Evolutionary conservation across 2,113 vertebrate species (phyloP).

Genomic region (Sakesphorus luctuosus): DNA sequence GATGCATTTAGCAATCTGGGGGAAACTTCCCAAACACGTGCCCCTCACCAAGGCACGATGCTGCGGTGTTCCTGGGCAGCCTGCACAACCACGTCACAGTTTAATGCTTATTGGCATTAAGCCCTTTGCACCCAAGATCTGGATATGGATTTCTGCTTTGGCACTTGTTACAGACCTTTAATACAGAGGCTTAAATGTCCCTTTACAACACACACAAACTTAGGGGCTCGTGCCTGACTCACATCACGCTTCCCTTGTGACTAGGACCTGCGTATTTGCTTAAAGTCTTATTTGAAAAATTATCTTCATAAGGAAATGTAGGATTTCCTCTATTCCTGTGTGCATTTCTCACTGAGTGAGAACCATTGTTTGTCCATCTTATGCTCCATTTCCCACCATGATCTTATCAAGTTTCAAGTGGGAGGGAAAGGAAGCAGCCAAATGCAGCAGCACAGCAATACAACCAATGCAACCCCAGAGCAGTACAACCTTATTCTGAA

Average conservation of each 20-base stretch:
- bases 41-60: not conserved
- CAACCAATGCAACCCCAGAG: not conserved
- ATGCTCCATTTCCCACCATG: not conserved
- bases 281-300: slow-evolving; percentile 16
- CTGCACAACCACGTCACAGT: accelerated
- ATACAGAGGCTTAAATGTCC: not conserved
- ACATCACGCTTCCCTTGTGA: not conserved
- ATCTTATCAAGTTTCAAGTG: slow-evolving; percentile 49
- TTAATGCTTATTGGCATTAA: not conserved
- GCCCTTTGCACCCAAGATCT: not conserved
- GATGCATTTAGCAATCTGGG: not conserved
- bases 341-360: not conserved
- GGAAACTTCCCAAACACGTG: accelerated
- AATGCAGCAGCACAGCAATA: not conserved
- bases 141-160: not conserved
- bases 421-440: slow-evolving; percentile 35
- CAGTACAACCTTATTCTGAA: not conserved
- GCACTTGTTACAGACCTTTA: not conserved
- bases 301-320: slow-evolving; percentile 38
- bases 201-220: not conserved
- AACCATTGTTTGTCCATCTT: slow-evolving; percentile 39
- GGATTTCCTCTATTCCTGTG: slow-evolving; percentile 45
- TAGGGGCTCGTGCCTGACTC: not conserved
- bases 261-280: not conserved
- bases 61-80: not conserved